A percentile compares a stretch with the other conserved stretches of the same genome.
Evolutionary conservation across 2,888 invertebrate genomes (phyloP).

Genomic region (Drosophila kuntzei): DNA sequence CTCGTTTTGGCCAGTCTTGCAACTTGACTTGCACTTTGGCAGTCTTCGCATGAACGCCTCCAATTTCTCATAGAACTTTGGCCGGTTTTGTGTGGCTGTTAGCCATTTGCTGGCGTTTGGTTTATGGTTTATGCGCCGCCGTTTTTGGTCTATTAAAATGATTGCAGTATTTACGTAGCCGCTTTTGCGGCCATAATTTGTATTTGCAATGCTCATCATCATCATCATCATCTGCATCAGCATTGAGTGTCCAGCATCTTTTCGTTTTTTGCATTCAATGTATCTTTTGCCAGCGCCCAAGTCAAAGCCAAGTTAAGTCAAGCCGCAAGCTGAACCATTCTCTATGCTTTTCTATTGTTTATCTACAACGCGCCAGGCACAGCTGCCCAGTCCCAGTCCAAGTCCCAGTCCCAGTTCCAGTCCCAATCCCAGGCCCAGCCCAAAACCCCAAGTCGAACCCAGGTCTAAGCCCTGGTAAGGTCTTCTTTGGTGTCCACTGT

Average conservation of each 20-base stretch:
- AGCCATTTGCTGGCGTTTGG: slow-evolving; percentile 68
- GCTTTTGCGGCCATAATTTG: slow-evolving; percentile 78
- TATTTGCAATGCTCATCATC: slow-evolving; percentile 80
- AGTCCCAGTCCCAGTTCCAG: slow-evolving; percentile 28
- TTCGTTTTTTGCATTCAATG: slow-evolving; percentile 61
- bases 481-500: neutral
- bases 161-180: slow-evolving; percentile 82
- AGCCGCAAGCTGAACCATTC: slow-evolving; percentile 70
- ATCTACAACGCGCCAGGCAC: slow-evolving; percentile 62
- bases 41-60: slow-evolving; percentile 68
- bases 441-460: slow-evolving; percentile 18
- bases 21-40: slow-evolving; percentile 37
- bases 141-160: slow-evolving; percentile 82
- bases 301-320: slow-evolving; percentile 20
- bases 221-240: slow-evolving; percentile 68
- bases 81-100: slow-evolving; percentile 8
- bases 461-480: slow-evolving; percentile 8
- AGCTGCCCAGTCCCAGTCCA: slow-evolving; percentile 15
- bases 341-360: slow-evolving; percentile 80
- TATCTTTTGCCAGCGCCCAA: slow-evolving; percentile 41
- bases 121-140: slow-evolving; percentile 81
- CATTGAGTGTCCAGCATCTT: slow-evolving; percentile 63
- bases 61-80: slow-evolving; percentile 61
- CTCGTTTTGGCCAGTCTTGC: neutral
- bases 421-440: slow-evolving; percentile 1